A percentile compares a stretch with the other conserved stretches of the same genome.
Evolutionary conservation across 1,140 invertebrate genomes (phyloP).

Genomic region (Contarinia nasturtii): DNA sequence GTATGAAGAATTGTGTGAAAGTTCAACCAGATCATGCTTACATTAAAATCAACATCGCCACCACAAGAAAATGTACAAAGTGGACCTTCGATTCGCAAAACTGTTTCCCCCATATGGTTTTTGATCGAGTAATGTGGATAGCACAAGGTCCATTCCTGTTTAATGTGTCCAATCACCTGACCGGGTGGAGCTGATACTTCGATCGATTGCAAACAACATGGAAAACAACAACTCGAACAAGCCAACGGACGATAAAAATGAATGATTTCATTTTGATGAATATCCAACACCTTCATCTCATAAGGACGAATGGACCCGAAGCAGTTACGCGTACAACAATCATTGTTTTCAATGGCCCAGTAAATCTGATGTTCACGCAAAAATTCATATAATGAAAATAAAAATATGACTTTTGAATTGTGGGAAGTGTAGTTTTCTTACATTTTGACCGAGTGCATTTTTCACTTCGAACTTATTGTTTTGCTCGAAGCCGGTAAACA

Average conservation of each 20-base stretch:
- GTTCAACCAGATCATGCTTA: too few species aligned
- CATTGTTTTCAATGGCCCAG: constrained; percentile 66
- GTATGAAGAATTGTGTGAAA: too few species aligned
- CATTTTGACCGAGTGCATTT: constrained; percentile 55
- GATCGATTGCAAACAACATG: constrained; percentile 71
- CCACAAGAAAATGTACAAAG: constrained; percentile 61
- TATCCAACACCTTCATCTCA: constrained; percentile 71
- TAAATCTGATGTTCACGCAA: too few species aligned
- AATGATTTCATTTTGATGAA: constrained; percentile 52
- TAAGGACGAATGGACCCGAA: constrained; percentile 61
- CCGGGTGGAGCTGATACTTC: constrained; percentile 54
- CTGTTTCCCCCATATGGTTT: constrained; percentile 52
- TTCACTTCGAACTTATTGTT: constrained; percentile 73
- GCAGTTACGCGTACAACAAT: constrained; percentile 56
- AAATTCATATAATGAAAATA: too few species aligned
- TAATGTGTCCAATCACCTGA: constrained; percentile 51
- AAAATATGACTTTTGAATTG: too few species aligned
- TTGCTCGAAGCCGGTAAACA: constrained; percentile 72
- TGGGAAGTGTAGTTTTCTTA: too few species aligned
- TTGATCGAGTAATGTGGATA: constrained; percentile 60
- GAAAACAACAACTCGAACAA: constrained; percentile 60
- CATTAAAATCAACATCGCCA: constrained; percentile 46
- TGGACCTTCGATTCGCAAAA: too few species aligned
- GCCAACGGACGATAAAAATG: constrained; percentile 53
- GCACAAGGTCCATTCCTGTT: constrained; percentile 71